Base-by-base conservation (phyloP, 2,113 vertebrate species). In the Poeciliopsis occidentalis region DNA sequence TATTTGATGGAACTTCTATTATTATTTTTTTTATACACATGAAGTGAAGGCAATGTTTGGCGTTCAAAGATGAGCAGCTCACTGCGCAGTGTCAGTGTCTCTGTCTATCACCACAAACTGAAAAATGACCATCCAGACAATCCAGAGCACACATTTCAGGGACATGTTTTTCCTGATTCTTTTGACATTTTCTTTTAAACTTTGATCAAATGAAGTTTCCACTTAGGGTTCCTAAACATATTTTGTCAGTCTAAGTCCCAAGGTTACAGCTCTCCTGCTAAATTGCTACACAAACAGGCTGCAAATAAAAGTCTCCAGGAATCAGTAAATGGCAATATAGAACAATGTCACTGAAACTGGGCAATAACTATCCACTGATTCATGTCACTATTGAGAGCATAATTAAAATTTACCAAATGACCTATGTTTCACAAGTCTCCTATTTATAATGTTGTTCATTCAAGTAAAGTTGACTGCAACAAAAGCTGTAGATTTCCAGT, bases 81-180 rank as follows among this genome's bases (percentile, higher is more conserved):
- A 80, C 73, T 81, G 82, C 39, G 75, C 26, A 67, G 78, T 44
- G 69, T n/a, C 41, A 39, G 69, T 67, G 70, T 83, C 70, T 79
- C 27, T 31, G 30, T 51, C 47, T 64, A 32, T 84, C 76, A 80
- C 54, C 76, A 84, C 63, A 27, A 69, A 69, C 51, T 64, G 61
- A 77, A 67, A 4, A 39, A 82, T 64, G 64, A 72, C 60, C 76
- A 75, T 60, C 34, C 29, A 32, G 62, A 66, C 60, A 39, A 41
- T 11, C 32, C 30, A 67, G 60, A 76, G 66, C 24, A 31, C 64
- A 64, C 57, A 67, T 70, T 64, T 15, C 65, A 4, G 70, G 24
- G 29, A 11, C 10, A 71, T 39, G 17, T 29, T 22, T 76, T 74
- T 60, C 5, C 5, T 19, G 4, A 39, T 64, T 77, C 44, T 81